A percentile compares a stretch with the other conserved stretches of the same genome.
These are phyloP conservation scores for Silurus glanis DNA, from an alignment of 2,113 vertebrate species.

Conservation along the genomic window DNA sequence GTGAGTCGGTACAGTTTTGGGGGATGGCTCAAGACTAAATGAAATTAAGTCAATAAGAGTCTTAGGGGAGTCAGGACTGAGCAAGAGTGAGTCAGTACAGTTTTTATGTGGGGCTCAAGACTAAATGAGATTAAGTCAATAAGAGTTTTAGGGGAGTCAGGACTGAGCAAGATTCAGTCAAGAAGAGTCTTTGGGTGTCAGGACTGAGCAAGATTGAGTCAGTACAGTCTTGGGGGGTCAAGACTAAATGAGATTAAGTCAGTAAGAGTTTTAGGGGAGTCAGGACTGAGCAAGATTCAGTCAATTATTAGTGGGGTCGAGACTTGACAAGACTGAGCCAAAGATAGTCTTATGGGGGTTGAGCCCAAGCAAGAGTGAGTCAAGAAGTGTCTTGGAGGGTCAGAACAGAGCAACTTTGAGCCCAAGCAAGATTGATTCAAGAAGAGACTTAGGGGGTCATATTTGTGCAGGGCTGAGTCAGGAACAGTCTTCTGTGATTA, in stretches of 20 bases:
- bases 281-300: neutral
- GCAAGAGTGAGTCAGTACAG: neutral
- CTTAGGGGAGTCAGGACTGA: rapidly evolving
- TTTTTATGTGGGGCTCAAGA: neutral
- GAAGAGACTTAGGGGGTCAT: neutral
- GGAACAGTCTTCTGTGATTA: neutral
- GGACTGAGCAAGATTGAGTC: neutral
- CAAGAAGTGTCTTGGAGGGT: neutral
- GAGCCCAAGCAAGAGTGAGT: neutral
- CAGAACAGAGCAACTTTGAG: too few species aligned
- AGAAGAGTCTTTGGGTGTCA: neutral
- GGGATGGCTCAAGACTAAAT: neutral
- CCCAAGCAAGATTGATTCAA: neutral
- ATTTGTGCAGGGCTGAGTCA: too few species aligned
- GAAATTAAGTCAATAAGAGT: neutral
- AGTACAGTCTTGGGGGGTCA: neutral
- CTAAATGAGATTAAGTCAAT: neutral
- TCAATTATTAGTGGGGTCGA: neutral
- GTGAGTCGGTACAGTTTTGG: neutral
- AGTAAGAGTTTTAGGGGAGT: neutral
- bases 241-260: neutral
- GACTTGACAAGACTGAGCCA: too few species aligned
- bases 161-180: too few species aligned
- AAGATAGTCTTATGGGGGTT: too few species aligned
- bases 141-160: neutral